Base-by-base conservation (phyloP, 2,113 vertebrate genomes). In the Genyomyrus donnyi region DNA sequence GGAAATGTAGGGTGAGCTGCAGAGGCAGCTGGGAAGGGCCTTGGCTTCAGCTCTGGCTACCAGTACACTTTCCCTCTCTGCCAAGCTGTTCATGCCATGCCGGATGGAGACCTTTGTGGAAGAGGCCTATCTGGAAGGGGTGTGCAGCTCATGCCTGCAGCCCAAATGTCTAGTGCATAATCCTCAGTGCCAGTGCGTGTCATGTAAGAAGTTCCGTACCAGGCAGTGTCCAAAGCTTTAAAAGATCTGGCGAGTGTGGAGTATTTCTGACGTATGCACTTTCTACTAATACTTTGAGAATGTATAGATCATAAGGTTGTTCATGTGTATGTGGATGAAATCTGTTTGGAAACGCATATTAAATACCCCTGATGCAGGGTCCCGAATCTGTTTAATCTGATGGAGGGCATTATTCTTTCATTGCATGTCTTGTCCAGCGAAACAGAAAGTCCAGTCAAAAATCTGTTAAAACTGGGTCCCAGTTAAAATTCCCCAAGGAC, bases 301-400 rank as follows among this genome's bases (percentile, higher is more conserved):
- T 17, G 11, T 88, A 15, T 49, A 70, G 46, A 88, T 42, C 39
- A 24, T 17, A 58, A n/a, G 39, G 6, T 70, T 48, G 17, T 66
- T 88, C 42, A 66, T 35, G 24, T 46, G 42, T 88, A 42, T 42
- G 24, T 17, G 42, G 11, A 52, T 83, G 52, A 85, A 45, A 84
- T 74, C 50, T 89, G 91, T 91, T 89, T 24, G 87, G 74, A 85
- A 52, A 91, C 87, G 91, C 89, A 91, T 91, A 92, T 92, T 91
- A 93, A 93, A 91, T 92, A 91, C 27, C 88, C 52, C 42, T 91
- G 90, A 93, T 93, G 90, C 90, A 92, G 90, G 90, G 90, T 88
- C 90, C 90, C 62, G 42, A 90, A 91, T 92, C 90, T 90, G 89
- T 88, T 85, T 89, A 70, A 31, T 70, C 9, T 70, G 10, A 70